Percentiles rank a stretch among this genome's conserved stretches.
Conservation (phyloP, 2,113 vertebrate genomes). For the Percina caprodes region DNA sequence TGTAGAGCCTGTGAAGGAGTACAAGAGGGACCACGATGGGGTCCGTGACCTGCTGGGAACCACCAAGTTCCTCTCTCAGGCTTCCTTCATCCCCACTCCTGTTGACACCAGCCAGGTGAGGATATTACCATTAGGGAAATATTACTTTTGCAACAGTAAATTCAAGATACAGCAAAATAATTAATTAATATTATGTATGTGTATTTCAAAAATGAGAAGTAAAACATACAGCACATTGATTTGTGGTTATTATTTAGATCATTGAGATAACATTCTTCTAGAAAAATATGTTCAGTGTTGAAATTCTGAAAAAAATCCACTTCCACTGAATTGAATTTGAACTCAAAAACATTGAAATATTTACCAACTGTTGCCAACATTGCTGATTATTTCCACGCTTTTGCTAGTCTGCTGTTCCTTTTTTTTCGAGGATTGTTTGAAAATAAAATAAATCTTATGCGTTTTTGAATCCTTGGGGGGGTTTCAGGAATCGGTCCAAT, state of each 20-base stretch:
- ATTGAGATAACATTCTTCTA: background rate
- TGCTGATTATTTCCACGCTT: background rate
- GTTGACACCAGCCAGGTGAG: conserved; percentile 95
- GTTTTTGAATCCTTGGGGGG: background rate
- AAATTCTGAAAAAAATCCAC: background rate
- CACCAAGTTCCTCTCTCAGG: conserved; percentile 93
- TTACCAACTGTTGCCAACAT: background rate
- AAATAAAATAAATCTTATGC: background rate
- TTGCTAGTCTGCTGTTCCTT: background rate
- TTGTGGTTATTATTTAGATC: background rate
- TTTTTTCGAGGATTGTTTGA: background rate
- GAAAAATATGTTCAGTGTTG: background rate
- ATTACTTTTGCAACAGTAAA: background rate
- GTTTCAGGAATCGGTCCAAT: conserved; percentile 4
- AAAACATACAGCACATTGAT: too few species aligned
- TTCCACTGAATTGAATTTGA: background rate
- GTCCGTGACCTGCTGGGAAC: conserved; percentile 94
- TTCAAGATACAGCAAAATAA: background rate
- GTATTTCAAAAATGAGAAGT: too few species aligned
- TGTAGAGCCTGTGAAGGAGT: conserved; percentile 96
- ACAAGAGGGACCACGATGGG: conserved; percentile 92
- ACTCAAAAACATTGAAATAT: background rate
- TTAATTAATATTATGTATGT: background rate
- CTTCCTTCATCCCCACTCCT: conserved; percentile 95
- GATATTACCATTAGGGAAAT: background rate